Base-by-base conservation (phyloP, 2,113 vertebrate genomes). In the Pygathrix nemaeus region DNA sequence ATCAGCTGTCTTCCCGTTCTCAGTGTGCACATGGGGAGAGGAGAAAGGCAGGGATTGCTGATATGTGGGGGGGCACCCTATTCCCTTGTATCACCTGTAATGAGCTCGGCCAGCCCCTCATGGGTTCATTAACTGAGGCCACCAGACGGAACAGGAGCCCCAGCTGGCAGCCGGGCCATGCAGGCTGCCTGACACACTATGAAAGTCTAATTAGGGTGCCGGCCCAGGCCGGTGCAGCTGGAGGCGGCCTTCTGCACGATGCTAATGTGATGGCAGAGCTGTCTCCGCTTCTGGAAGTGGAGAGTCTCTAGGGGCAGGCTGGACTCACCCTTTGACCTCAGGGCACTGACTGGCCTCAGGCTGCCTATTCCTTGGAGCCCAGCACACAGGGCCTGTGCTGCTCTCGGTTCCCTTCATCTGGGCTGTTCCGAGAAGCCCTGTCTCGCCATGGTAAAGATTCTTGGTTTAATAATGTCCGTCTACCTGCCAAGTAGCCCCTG, bases 161-260 rank as follows among this genome's bases (percentile, higher is more conserved):
- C 98, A 98, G 97, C 98, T 98, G 98, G 97, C 90, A 94, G 86
- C 84, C 13, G 27, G 97, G 93, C 87, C 92, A 76, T 40, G 70
- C 84, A 81, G 85, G 94, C 96, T 95, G 90, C 95, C 87, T 90
- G 94, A 93, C 95, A 96, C 48, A 38, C 94, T 59, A 92, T 90
- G 96, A 95, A 95, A 81, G 90, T 97, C 98, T 98, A 97, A 98
- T 98, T 98, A 98, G 96, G 95, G 73, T 32, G 88, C 90, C 4
- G 61, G 85, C 76, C 88, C 92, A 95, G 96, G 96, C 85, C 61
- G 40, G 61, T 81, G 90, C 98, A 98, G 98, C 97, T 97, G 97
- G 96, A 61, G 48, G 57, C 1, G 75, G 89, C 91, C 86, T 59
- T 93, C 32, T 59, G 57, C 78, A n/a, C 14, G 3, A 88, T 83